These are phyloP conservation scores for Puma concolor DNA, from an alignment of 2,113 vertebrate genomes.

Conservation along the genomic window DNA sequence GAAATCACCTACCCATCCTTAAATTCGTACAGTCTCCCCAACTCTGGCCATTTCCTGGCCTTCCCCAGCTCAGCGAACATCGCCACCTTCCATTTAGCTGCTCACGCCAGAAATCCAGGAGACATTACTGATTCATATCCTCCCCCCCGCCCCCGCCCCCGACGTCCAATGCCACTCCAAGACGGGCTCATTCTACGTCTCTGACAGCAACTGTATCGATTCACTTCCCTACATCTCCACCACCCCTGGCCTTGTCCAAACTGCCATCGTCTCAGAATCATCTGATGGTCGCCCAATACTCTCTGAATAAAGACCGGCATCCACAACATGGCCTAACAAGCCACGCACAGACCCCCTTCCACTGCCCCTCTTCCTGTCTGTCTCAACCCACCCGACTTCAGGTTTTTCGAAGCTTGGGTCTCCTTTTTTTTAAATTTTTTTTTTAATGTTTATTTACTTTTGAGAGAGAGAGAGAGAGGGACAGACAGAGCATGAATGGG, in stretches of 20 bases:
- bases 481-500: too few relatives aligned
- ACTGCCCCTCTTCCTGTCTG: neutral
- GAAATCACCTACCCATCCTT: neutral
- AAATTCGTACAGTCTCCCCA: too few relatives aligned
- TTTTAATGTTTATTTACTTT: too few relatives aligned
- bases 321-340: neutral
- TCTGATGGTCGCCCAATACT: neutral
- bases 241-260: neutral
- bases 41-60: neutral
- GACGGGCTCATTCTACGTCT: neutral
- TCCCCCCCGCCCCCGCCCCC: neutral
- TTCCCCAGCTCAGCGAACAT: neutral
- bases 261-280: neutral
- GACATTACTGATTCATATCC: neutral
- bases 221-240: neutral
- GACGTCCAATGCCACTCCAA: neutral
- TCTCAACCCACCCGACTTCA: neutral
- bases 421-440: neutral
- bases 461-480: too few relatives aligned
- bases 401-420: neutral
- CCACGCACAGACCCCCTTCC: fast-evolving
- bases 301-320: neutral
- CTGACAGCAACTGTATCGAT: neutral
- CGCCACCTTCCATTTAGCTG: neutral
- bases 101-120: neutral